Base-by-base conservation (phyloP, 2,888 invertebrate species). In the Drosophila rubida region DNA sequence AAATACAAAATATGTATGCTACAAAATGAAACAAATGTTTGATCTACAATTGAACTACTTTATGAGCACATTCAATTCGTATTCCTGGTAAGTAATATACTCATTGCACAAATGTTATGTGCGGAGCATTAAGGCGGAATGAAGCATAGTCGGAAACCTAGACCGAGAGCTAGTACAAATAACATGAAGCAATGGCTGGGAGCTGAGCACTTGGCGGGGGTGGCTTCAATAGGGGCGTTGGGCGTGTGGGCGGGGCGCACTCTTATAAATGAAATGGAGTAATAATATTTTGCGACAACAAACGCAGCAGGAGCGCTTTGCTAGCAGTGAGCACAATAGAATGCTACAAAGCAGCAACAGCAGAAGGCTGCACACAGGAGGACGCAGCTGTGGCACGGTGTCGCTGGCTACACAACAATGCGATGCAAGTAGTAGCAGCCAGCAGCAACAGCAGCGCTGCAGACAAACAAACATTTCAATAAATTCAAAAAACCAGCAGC, bases 231-330 rank as follows among this genome's bases (percentile, higher is more conserved):
- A 25, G 16, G 11, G 16, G 16, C 25, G 22, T 25, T 16, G 41
- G 41, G 54, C 25, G 32, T 32, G 53, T 32, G 50, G 54, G 51
- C 48, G 37, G 14, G 50, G 50, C 41, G 82, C 88, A 87, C 86
- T 87, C 77, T 89, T 89, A 83, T 85, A 89, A 88, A 87, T 83
- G 87, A 88, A 88, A 89, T 89, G 87, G 88, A 87, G 87, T 87
- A 89, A 89, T 89, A 89, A 88, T 88, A 88, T 88, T 89, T 88
- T 89, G 83, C 64, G 87, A 80, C 83, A 88, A 84, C 79, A 83
- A 80, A 73, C 63, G 70, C 72, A 76, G 65, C 41, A 45, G 27
- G 30, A 46, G 32, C 30, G 14, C 9, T 22, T 8, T 27, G 45
- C 60, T 16, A 51, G 51, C 25, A 51, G 51, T 41, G 41, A 46